A percentile compares a stretch with the other conserved stretches of the same genome.
These are phyloP conservation scores for Gymnogyps californianus DNA, from an alignment of 2,113 vertebrate genomes.

Conservation along the genomic window DNA sequence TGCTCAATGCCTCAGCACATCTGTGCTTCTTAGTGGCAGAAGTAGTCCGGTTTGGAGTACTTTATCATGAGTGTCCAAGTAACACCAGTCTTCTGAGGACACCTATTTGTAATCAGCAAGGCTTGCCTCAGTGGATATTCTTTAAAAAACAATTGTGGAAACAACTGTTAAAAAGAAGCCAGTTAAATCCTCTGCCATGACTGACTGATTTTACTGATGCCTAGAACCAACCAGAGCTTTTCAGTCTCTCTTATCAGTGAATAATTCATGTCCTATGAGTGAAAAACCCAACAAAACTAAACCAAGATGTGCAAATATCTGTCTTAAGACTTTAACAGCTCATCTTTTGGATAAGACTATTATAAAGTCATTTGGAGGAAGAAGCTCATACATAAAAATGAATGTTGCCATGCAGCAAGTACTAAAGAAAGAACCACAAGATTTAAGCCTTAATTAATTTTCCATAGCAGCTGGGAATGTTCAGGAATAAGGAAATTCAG, in stretches of 20 bases:
- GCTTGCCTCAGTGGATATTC: not conserved
- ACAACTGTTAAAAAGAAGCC: not conserved
- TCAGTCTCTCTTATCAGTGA: not conserved
- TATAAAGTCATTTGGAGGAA: constrained; percentile 40
- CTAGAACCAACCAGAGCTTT: not conserved
- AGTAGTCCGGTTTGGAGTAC: not conserved
- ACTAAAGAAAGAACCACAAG: constrained; percentile 53
- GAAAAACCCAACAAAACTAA: not conserved
- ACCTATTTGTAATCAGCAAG: not conserved
- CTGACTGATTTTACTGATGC: not conserved
- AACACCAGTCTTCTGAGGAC: not conserved
- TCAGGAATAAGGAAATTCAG: constrained; percentile 19
- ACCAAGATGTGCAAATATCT: not conserved
- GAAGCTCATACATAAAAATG: constrained; percentile 52
- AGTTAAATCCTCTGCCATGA: not conserved
- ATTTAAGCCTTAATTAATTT: constrained; percentile 44
- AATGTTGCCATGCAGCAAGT: constrained; percentile 65
- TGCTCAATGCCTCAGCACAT: not conserved
- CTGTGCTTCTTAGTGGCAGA: not conserved
- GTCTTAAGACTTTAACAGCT: constrained; percentile 7
- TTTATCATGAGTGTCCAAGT: not conserved
- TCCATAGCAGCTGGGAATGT: constrained; percentile 11
- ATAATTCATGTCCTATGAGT: not conserved
- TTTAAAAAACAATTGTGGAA: not conserved
- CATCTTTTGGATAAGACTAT: constrained; percentile 9